Evolutionary conservation across 2,888 invertebrate genomes (phyloP).

Genomic region (Serrognathus titanus): DNA sequence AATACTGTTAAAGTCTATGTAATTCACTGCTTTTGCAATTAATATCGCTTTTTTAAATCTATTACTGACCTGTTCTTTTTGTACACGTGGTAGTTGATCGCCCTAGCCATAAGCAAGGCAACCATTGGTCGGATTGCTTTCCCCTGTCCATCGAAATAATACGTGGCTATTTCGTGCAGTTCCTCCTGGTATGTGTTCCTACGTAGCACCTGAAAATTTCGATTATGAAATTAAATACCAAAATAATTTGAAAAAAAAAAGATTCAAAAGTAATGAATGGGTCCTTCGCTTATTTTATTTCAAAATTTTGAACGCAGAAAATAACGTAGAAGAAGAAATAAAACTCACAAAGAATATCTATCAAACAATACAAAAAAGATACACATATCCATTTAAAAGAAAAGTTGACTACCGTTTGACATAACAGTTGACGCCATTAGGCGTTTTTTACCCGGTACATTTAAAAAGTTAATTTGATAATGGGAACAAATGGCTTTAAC

Average conservation of each 20-base stretch:
- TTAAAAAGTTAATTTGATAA: too few species aligned
- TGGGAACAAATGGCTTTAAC: too few species aligned
- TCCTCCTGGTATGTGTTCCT: conserved; percentile 78
- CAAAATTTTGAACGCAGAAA: background rate
- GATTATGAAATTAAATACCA: conserved; percentile 3
- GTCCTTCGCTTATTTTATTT: background rate
- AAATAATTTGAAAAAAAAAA: background rate
- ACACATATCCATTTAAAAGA: too few species aligned
- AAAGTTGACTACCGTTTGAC: too few species aligned
- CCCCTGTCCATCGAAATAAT: conserved; percentile 98
- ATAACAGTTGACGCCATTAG: too few species aligned
- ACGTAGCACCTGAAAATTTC: conserved; percentile 62
- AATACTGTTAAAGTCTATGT: too few species aligned
- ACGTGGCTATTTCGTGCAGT: conserved; percentile 87
- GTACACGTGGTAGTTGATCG: conserved; percentile 85
- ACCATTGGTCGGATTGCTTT: conserved; percentile 96
- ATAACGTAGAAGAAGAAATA: too few species aligned
- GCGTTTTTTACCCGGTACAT: too few species aligned
- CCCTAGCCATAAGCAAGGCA: conserved; percentile 89
- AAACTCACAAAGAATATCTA: too few species aligned
- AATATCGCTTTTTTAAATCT: too few species aligned
- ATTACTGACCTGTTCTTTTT: conserved; percentile 72
- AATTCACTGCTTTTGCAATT: too few species aligned
- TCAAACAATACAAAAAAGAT: too few species aligned
- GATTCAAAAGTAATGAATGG: background rate